Evolutionary conservation across 1,140 invertebrate genomes (phyloP), one percentile per base, ranked within the genome.

Genomic region (Camponotus pennsylvanicus): DNA sequence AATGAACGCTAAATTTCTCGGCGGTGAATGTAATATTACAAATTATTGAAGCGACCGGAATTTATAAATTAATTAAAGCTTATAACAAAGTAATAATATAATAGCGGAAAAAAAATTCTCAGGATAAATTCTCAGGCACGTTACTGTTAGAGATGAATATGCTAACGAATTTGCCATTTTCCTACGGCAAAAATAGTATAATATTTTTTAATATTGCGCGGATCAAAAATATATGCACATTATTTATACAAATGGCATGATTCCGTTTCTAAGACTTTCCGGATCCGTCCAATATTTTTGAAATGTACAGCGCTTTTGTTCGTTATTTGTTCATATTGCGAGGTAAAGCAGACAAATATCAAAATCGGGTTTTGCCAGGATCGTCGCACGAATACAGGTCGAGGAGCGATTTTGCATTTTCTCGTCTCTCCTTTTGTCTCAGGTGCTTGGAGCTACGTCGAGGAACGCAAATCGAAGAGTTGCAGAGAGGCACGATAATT

Each of bases 381-480:
- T 63, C 55, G 55, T 27, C 27, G 69, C 15, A 42, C 45, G 63
- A 5, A 27, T 27, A 27, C 52, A n/a, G 63, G 27, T 57, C 40
- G 86, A 73, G 67, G 52, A 69, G 64, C 57, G 21, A 85, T 79
- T 52, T 59, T 63, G 66, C 80, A 73, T 77, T 88, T 85, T 78
- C 87, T 67, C 59, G 7, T 34, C 15, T 45, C n/a, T 18, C n/a
- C 21, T 45, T 69, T 83, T 86, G 87, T 85, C 88, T 89, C 79
- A 82, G 80, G 70, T 80, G 79, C 63, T 59, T 45, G 70, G 1
- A 73, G 85, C 55, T 32, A 76, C 59, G 76, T 27, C 57, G 78
- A 61, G 40, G 11, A 84, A 85, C 55, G 76, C 76, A 85, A 85
- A 80, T 87, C 88, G 70, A 64, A 63, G 64, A 75, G 79, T 70